A percentile compares a stretch with the other conserved stretches of the same genome.
Evolutionary conservation across 1,140 invertebrate genomes (phyloP).

Genomic region (Drosophila orena): DNA sequence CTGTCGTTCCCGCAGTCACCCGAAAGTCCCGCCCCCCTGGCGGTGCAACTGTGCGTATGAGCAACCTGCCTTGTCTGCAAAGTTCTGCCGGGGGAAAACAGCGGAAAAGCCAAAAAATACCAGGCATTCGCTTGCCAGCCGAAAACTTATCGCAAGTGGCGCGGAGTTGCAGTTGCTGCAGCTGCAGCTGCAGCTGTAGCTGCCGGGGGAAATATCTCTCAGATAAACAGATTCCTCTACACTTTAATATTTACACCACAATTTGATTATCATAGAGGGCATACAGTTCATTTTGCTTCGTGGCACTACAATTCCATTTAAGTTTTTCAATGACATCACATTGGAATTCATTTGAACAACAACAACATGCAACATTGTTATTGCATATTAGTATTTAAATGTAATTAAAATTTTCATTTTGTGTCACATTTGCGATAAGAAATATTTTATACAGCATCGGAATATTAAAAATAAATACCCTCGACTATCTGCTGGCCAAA

Average conservation of each 20-base stretch:
- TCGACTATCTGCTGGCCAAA: not conserved
- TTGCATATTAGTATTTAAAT: not conserved
- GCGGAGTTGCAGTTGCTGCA: conserved; percentile 12
- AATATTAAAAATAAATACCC: not conserved
- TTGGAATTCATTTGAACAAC: not conserved
- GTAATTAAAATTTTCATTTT: not conserved
- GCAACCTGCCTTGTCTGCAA: conserved; percentile 47
- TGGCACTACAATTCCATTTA: not conserved
- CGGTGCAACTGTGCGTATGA: conserved; percentile 60
- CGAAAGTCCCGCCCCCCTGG: not conserved
- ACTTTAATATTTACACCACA: conserved; percentile 21
- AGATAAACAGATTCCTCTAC: conserved; percentile 40
- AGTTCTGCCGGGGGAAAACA: conserved; percentile 37
- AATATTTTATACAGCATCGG: not conserved
- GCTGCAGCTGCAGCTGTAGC: conserved; percentile 20
- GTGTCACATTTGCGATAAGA: not conserved
- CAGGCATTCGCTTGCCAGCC: conserved; percentile 36
- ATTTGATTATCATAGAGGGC: conserved; percentile 13
- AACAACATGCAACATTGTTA: no score
- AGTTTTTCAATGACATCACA: not conserved
- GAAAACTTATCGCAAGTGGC: conserved; percentile 46
- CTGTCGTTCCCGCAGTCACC: conserved; percentile 26
- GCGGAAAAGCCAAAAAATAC: conserved; percentile 41
- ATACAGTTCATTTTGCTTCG: not conserved
- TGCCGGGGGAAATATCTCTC: conserved; percentile 11